A percentile compares a stretch with the other conserved stretches of the same genome.
These are phyloP conservation scores for Phrynosoma blainvillii DNA, from an alignment of 2,113 vertebrate genomes.

Conservation along the genomic window DNA sequence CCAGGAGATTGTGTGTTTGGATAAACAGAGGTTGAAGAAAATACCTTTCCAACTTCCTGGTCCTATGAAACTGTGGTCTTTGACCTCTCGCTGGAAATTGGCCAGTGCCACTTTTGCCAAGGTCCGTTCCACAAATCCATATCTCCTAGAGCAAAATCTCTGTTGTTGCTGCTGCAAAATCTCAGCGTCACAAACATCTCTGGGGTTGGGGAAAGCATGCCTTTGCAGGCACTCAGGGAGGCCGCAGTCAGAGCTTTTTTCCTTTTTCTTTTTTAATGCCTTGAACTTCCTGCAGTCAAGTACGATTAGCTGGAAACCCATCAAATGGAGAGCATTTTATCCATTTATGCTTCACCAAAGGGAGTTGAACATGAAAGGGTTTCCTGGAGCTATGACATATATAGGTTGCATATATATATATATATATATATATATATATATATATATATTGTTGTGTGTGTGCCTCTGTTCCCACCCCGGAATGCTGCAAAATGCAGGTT, in stretches of 20 bases:
- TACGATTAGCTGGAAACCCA: slow-evolving; percentile 54
- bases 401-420: background rate
- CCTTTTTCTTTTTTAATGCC: background rate
- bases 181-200: background rate
- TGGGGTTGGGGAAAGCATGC: background rate
- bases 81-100: no score
- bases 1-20: no score
- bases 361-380: slow-evolving; percentile 20
- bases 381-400: background rate
- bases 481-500: rapidly evolving
- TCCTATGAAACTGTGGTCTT: background rate
- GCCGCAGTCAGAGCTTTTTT: slow-evolving; percentile 4
- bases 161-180: background rate
- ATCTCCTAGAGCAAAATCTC: background rate
- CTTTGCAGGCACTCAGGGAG: slow-evolving; percentile 37
- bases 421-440: rapidly evolving
- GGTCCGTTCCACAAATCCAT: no score
- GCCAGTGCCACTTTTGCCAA: no score
- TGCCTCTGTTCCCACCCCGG: background rate
- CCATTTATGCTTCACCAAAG: slow-evolving; percentile 29
- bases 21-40: no score
- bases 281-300: slow-evolving; percentile 43
- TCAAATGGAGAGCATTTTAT: slow-evolving; percentile 45
- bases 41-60: no score
- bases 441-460: rapidly evolving